These are phyloP conservation scores for Vanessa atalanta DNA, from an alignment of 1,140 invertebrate genomes.

Conservation along the genomic window DNA sequence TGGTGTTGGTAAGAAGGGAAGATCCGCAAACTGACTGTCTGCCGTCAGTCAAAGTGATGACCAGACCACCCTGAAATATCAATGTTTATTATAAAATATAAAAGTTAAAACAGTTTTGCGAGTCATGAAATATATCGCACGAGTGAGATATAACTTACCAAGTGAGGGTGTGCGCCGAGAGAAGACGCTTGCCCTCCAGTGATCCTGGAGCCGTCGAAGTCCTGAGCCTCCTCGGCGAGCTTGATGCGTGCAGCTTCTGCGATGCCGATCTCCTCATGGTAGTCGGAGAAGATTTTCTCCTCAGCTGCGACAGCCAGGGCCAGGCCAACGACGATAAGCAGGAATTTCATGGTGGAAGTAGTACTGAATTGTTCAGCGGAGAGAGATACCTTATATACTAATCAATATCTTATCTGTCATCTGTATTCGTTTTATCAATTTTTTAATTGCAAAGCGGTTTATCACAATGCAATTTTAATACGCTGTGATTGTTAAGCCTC, in stretches of 20 bases:
- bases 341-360: neutral
- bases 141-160: slow-evolving; percentile 31
- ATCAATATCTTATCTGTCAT: no score
- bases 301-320: slow-evolving; percentile 7
- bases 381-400: no score
- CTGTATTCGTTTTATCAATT: no score
- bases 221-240: neutral
- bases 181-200: slow-evolving; percentile 3
- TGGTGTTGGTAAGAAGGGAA: no score
- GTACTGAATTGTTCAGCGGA: no score
- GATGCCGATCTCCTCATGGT: neutral
- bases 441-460: no score
- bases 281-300: slow-evolving; percentile 2
- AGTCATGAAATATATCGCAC: no score
- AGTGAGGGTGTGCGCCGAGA: slow-evolving; percentile 28
- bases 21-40: neutral
- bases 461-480: no score
- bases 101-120: no score
- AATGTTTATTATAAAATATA: no score
- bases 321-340: slow-evolving; percentile 1
- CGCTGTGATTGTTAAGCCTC: no score
- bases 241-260: neutral
- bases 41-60: slow-evolving; percentile 8
- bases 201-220: neutral
- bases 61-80: slow-evolving; percentile 19